Conservation (phyloP, 1,140 invertebrate genomes). For the Pseudomyrmex sp. region DNA sequence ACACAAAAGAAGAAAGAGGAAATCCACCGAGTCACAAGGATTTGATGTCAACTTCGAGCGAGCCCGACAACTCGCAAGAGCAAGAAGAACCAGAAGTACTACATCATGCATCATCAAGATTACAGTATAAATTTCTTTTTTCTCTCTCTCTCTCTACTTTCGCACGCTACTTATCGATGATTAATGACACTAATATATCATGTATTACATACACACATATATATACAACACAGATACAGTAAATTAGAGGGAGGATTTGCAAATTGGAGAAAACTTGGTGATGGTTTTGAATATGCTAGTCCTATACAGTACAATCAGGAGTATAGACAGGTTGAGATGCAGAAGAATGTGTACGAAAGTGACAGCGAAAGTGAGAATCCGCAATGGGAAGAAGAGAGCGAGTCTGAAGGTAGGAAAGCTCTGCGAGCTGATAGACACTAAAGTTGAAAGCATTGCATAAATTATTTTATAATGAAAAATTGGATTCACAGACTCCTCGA, state of each 20-base stretch:
- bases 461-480: slow-evolving; percentile 22
- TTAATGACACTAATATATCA: neutral
- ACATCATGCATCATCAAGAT: slow-evolving; percentile 82
- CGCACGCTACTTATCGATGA: neutral
- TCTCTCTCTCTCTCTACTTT: neutral
- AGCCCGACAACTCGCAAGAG: slow-evolving; percentile 61
- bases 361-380: slow-evolving; percentile 79
- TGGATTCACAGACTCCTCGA: slow-evolving; percentile 75
- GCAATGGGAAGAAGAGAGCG: slow-evolving; percentile 75
- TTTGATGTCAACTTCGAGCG: slow-evolving; percentile 76
- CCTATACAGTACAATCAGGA: slow-evolving; percentile 87
- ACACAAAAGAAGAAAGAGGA: slow-evolving; percentile 81
- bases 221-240: slow-evolving; percentile 78
- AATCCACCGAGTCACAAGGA: slow-evolving; percentile 86
- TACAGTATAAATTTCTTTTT: slow-evolving; percentile 77
- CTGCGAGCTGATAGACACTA: too few species aligned
- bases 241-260: slow-evolving; percentile 84
- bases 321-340: slow-evolving; percentile 86
- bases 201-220: neutral
- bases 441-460: too few species aligned
- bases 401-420: slow-evolving; percentile 69
- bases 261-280: slow-evolving; percentile 85
- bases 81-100: slow-evolving; percentile 81
- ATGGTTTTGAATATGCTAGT: slow-evolving; percentile 85
- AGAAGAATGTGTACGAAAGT: slow-evolving; percentile 77